Evolutionary conservation across 2,888 invertebrate species (phyloP).

Genomic region (Sarcophaga subvicina): DNA sequence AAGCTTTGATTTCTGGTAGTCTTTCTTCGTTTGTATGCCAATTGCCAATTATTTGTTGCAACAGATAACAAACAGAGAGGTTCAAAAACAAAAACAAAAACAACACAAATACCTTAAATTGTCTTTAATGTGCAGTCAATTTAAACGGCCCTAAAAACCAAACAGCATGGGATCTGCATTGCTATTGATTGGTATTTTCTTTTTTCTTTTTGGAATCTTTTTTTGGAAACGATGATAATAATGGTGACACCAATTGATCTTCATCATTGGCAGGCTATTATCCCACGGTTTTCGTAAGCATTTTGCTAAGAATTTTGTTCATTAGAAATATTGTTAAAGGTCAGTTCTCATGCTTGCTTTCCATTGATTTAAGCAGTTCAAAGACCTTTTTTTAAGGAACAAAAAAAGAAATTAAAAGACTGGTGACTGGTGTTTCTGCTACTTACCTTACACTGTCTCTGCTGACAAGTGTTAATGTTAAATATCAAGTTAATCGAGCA

Average conservation of each 20-base stretch:
- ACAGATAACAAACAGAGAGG: background rate
- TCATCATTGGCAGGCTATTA: slow-evolving; percentile 57
- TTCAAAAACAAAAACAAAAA: background rate
- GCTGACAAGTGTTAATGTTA: slow-evolving; percentile 65
- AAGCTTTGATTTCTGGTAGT: slow-evolving; percentile 47
- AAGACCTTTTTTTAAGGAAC: slow-evolving; percentile 12
- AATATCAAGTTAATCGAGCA: slow-evolving; percentile 80
- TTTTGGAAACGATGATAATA: no score
- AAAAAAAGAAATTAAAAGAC: background rate
- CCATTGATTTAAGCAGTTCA: slow-evolving; percentile 21
- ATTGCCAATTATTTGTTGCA: slow-evolving; percentile 69
- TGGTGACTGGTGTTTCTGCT: slow-evolving; percentile 18
- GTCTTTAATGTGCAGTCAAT: slow-evolving; percentile 39
- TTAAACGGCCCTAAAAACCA: slow-evolving; percentile 12
- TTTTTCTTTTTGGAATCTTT: no score
- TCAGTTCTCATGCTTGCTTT: slow-evolving; percentile 32
- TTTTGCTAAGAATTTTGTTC: background rate
- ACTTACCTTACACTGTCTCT: background rate
- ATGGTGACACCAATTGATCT: slow-evolving; percentile 67
- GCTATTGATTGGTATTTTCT: slow-evolving; percentile 64
- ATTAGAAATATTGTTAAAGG: slow-evolving; percentile 48
- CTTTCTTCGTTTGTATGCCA: background rate
- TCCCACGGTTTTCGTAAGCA: slow-evolving; percentile 61
- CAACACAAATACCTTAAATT: slow-evolving; percentile 54
- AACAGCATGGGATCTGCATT: background rate